phyloP scores from a whole-genome alignment of 2,113 vertebrate genomes.

The Nothoprocta perdicaria region DNA sequence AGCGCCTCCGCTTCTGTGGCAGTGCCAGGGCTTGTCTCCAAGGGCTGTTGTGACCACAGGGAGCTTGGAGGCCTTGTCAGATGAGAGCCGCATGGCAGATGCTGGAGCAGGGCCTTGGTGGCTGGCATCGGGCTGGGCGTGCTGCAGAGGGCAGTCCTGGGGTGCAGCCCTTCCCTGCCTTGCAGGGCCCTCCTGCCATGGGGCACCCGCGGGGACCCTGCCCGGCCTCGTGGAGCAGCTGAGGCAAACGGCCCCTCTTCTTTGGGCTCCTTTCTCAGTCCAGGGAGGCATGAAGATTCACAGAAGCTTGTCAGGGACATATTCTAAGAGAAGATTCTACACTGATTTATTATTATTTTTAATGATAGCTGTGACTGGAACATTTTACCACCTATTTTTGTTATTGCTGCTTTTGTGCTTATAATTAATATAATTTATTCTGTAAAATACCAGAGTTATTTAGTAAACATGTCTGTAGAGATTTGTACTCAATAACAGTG shows the following conservation, averaged over 20 bases:
- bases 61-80: neutral
- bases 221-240: no score
- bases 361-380: neutral
- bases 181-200: no score
- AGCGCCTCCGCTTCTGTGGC: neutral
- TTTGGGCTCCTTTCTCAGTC: no score
- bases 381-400: neutral
- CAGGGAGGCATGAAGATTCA: neutral
- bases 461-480: neutral
- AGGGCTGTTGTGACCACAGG: neutral
- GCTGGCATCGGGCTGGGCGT: no score
- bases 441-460: neutral
- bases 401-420: neutral
- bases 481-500: constrained; percentile 27
- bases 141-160: no score
- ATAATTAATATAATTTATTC: constrained; percentile 10
- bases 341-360: neutral
- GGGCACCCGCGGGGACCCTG: no score
- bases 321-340: neutral
- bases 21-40: no score
- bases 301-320: neutral
- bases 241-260: no score
- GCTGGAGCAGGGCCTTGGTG: no score
- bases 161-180: no score
- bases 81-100: accelerated